Conservation (phyloP, 2,113 vertebrate genomes). For the Argyrosomus japonicus region DNA sequence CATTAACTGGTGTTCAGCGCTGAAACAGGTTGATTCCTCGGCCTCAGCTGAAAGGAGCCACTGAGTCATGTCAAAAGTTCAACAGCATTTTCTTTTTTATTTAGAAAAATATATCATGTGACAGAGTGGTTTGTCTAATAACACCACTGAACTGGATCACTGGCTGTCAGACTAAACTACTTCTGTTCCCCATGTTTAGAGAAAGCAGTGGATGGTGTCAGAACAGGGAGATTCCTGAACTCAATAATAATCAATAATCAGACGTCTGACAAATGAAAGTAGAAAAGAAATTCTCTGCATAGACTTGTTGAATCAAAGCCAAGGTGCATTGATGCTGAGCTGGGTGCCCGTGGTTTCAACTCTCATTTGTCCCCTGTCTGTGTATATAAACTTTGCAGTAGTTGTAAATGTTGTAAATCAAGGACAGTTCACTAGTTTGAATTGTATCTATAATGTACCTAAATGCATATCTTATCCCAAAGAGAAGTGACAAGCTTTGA, state of each 20-base stretch:
- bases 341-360: no score
- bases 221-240: not conserved
- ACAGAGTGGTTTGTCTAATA: conserved; percentile 23
- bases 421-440: not conserved
- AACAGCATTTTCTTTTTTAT: conserved; percentile 17
- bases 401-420: not conserved
- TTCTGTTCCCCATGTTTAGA: not conserved
- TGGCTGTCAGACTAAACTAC: conserved; percentile 22
- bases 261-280: no score
- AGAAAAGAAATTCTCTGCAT: no score
- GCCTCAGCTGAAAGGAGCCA: conserved; percentile 22
- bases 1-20: conserved; percentile 54
- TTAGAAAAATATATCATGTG: conserved; percentile 52
- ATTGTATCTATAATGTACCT: not conserved
- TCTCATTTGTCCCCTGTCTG: no score
- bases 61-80: conserved; percentile 8
- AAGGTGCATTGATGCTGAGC: no score
- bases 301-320: no score
- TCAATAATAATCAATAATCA: not conserved
- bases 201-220: not conserved
- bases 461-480: not conserved
- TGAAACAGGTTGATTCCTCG: conserved; percentile 11
- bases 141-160: conserved; percentile 15
- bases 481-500: not conserved
- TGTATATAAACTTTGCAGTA: not conserved